phyloP scores from a whole-genome alignment of 2,797 vertebrate genomes.

The Propithecus perrieri region DNA sequence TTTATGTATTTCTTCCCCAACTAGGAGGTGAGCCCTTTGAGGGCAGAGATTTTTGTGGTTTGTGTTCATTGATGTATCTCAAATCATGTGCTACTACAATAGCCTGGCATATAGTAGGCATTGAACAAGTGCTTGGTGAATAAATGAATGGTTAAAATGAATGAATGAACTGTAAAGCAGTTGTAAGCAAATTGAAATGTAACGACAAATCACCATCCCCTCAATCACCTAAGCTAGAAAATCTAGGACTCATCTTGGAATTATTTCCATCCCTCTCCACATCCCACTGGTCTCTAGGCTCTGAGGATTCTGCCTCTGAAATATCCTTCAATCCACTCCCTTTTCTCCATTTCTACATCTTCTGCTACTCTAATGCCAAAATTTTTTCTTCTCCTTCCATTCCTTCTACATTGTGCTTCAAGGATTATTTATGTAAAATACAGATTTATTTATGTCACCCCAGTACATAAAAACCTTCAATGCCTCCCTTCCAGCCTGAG shows the following conservation, averaged over 20 bases:
- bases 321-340: neutral
- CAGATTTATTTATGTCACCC: neutral
- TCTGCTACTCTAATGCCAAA: neutral
- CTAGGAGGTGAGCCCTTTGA: neutral
- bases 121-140: neutral
- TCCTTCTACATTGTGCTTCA: neutral
- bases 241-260: neutral
- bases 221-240: neutral
- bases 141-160: neutral
- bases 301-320: neutral
- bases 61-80: neutral
- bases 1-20: neutral
- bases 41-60: neutral
- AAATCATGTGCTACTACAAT: neutral
- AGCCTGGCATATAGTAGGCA: neutral
- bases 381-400: neutral
- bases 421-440: constrained; percentile 34
- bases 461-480: neutral
- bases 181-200: neutral
- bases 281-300: neutral
- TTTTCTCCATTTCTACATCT: neutral
- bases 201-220: neutral
- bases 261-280: neutral
- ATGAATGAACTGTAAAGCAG: neutral
- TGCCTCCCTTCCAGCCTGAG: neutral